Conservation (phyloP, 2,113 vertebrate genomes). For the Tragelaphus strepsiceros region DNA sequence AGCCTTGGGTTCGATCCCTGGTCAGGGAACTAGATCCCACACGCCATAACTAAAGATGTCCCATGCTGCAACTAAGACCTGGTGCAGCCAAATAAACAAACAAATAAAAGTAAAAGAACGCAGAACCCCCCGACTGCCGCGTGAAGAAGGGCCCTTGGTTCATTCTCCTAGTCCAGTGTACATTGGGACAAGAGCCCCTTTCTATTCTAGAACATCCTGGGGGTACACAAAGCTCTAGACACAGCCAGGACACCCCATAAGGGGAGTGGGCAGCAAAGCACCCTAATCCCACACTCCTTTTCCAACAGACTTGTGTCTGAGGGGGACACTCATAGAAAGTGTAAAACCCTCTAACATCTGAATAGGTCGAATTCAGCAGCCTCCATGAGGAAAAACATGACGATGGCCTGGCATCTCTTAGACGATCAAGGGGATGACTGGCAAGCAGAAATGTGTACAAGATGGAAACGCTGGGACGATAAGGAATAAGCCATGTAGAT, state of each 20-base stretch:
- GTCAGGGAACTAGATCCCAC: neutral
- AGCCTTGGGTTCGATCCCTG: neutral
- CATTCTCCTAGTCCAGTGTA: neutral
- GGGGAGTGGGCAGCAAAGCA: neutral
- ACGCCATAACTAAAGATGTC: neutral
- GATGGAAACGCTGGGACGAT: neutral
- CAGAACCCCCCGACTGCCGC: accelerated
- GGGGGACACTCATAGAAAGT: accelerated
- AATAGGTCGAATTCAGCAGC: neutral
- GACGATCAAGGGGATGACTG: neutral
- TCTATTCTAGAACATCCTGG: neutral
- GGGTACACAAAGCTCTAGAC: neutral
- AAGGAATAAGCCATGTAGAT: neutral
- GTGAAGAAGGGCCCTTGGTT: neutral
- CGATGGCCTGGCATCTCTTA: neutral
- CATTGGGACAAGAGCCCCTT: neutral
- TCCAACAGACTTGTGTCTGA: neutral
- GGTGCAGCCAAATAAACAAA: neutral
- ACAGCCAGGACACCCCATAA: neutral
- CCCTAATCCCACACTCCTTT: neutral
- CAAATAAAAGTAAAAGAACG: neutral
- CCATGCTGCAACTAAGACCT: neutral
- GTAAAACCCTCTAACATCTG: neutral
- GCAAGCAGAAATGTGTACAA: neutral
- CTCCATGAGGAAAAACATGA: neutral